Conservation (phyloP, 2,888 invertebrate species). For the Clostera curtula region DNA sequence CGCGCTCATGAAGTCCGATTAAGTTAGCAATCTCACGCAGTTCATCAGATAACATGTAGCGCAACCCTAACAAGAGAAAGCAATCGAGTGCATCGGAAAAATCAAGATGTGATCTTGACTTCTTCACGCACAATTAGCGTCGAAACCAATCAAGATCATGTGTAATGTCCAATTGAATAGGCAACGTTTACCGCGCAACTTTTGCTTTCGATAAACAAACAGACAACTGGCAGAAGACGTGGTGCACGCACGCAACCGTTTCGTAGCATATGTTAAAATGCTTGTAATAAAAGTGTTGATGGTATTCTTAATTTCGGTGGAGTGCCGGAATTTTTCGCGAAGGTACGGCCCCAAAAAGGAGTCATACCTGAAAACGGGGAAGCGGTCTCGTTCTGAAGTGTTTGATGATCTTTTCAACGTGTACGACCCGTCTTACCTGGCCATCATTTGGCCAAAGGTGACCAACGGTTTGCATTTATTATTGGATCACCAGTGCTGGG, state of each 20-base stretch:
- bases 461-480: conserved; percentile 52
- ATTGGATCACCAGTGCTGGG: conserved; percentile 54
- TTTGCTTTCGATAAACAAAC: too few species aligned
- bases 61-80: conserved; percentile 25
- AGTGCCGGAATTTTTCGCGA: conserved; percentile 21
- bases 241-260: conserved; percentile 8
- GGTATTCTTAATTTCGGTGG: conserved; percentile 20
- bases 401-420: conserved; percentile 58
- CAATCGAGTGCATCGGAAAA: conserved; percentile 11
- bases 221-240: too few species aligned
- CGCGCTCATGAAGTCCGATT: too few species aligned
- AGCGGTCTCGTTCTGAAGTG: conserved; percentile 37
- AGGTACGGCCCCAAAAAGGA: conserved; percentile 29
- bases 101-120: conserved; percentile 7
- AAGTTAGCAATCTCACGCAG: too few species aligned
- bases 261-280: conserved; percentile 27
- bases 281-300: conserved; percentile 24
- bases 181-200: too few species aligned
- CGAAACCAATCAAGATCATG: too few species aligned
- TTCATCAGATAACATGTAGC: too few species aligned
- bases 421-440: conserved; percentile 60
- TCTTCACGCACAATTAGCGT: conserved; percentile 1
- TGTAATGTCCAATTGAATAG: too few species aligned
- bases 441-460: conserved; percentile 62
- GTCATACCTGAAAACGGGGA: conserved; percentile 20